A percentile compares a stretch with the other conserved stretches of the same genome.
Conservation (phyloP, 2,888 invertebrate genomes). For the Chaetogeoica ovagalla region DNA sequence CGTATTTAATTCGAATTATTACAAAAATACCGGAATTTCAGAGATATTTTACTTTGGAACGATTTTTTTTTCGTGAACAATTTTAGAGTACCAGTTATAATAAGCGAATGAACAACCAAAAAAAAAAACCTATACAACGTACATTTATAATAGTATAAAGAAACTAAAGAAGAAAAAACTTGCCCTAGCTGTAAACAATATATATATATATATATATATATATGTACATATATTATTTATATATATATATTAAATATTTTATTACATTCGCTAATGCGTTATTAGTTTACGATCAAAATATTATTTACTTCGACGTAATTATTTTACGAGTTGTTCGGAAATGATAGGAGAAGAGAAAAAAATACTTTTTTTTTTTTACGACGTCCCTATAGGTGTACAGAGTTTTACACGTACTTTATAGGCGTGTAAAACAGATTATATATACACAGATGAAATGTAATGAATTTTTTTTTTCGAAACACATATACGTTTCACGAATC, state of each 20-base stretch:
- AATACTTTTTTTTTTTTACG: too few species aligned
- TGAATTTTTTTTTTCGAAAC: too few species aligned
- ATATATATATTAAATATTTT: slow-evolving; percentile 17
- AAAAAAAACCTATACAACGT: not conserved
- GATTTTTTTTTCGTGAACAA: too few species aligned
- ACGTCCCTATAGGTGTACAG: too few species aligned
- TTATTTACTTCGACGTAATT: slow-evolving; percentile 30
- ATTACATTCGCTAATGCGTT: slow-evolving; percentile 20
- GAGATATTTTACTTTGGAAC: not conserved
- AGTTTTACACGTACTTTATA: too few species aligned
- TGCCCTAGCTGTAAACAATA: not conserved
- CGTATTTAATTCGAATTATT: not conserved
- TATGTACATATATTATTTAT: slow-evolving; percentile 22
- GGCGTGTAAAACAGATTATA: too few species aligned
- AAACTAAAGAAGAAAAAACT: not conserved
- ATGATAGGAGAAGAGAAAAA: too few species aligned
- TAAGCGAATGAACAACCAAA: not conserved
- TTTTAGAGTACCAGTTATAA: not conserved
- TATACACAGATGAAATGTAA: too few species aligned
- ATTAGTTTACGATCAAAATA: slow-evolving; percentile 37
- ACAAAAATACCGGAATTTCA: not conserved
- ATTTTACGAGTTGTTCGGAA: slow-evolving; percentile 1
- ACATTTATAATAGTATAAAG: not conserved
- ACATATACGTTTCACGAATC: too few species aligned
- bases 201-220: slow-evolving; percentile 18